These are phyloP conservation scores for Turritopsis rubra DNA, from an alignment of 30 jellyfish, hydroid and myxozoan species.

Conservation along the genomic window DNA sequence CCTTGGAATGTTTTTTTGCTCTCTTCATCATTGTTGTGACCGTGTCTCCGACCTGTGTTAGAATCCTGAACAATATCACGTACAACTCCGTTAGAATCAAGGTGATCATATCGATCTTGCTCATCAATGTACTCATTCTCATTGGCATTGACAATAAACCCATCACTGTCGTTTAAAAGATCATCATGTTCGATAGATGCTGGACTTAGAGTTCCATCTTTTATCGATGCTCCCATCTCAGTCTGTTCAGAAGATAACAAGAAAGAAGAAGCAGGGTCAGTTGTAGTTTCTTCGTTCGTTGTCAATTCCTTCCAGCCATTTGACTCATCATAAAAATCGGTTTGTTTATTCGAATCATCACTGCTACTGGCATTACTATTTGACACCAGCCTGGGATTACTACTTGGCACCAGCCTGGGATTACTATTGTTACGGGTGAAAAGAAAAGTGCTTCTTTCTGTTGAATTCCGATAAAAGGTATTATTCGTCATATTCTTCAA, in stretches of 20 bases:
- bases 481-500: background rate
- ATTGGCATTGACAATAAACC: background rate
- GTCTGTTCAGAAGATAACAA: background rate
- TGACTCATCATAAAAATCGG: background rate
- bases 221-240: background rate
- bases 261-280: background rate
- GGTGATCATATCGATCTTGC: background rate
- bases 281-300: background rate
- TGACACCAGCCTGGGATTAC: too few relatives aligned
- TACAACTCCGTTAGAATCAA: background rate
- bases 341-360: too few relatives aligned
- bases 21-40: too few relatives aligned
- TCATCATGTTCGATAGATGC: background rate
- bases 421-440: too few relatives aligned
- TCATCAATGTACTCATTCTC: background rate
- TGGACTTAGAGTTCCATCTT: slow-evolving; percentile 8
- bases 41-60: too few relatives aligned
- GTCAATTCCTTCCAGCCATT: background rate
- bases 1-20: background rate
- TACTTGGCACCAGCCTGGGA: too few relatives aligned
- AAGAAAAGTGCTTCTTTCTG: background rate
- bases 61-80: slow-evolving; percentile 9
- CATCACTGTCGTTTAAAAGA: slow-evolving; percentile 9
- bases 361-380: too few relatives aligned
- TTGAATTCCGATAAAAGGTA: background rate